Base-by-base conservation (phyloP, 2,888 invertebrate genomes). In the Drosophila formosana region DNA sequence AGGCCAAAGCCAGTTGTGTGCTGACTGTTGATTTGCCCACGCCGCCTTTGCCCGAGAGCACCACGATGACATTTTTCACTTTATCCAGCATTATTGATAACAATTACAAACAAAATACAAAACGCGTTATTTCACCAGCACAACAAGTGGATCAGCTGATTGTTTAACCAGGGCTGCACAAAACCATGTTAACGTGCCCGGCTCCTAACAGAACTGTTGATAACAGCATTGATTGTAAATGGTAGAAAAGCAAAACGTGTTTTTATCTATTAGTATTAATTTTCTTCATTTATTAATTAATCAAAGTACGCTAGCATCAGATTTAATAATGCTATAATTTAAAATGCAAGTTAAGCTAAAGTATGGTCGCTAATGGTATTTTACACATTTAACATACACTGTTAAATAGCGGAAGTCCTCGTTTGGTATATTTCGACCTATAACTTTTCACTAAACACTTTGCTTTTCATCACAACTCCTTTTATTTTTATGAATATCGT, bases 21-120 rank as follows among this genome's bases (percentile, higher is more conserved):
- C 98, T 97, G 9, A 99, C 96, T 66, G 99, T 99, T 23, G 98
- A 99, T 94, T 99, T 99, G 11, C 99, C 99, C 28, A 99, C 99
- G 43, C 99, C 99, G 26, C 99, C 99, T 94, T 99, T 99, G 1
- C 99, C 99, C 1, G 99, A 99, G 55, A 99, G 94, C n/a, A 99
- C 95, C 80, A 99, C 93, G 87, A 99, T 95, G 45, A 97, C 94
- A 91, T 97, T 96, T 92, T 97, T 97, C 5, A 97, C 96, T 73
- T 94, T 94, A 56, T 96, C 95, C 81, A 97, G 93, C 96, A 97
- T 96, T 52, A 26, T 69, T 34, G 46, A 39, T 26, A n/a, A 26
- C 7, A 18, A 45, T 55, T 37, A 11, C 46, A 57, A 45, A 46
- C 7, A 72, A 13, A 32, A 13, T n/a, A 18, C 0, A 30, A 3